Evolutionary conservation across 2,888 invertebrate genomes (phyloP), one percentile per base, ranked within the genome.

Genomic region (Drosophila melanocephala): DNA sequence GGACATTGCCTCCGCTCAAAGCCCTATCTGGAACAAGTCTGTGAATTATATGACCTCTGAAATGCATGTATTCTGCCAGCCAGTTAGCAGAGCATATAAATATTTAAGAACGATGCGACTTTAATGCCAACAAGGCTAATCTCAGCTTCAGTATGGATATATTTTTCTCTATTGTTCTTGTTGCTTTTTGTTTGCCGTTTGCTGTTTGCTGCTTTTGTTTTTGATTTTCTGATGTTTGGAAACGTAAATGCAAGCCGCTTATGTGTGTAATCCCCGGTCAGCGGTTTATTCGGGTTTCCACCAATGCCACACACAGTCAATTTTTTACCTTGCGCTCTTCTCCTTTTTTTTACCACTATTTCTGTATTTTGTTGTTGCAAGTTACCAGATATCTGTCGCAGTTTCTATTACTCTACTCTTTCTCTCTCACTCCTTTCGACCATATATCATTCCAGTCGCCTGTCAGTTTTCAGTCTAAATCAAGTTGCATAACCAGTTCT

Each of bases 221-320:
- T 47, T 74, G 16, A 59, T 66, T 35, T 67, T 53, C 42, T 52
- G 30, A 16, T 69, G 69, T 51, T 50, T 66, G 58, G 19, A 60
- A 56, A 39, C 33, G 32, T 19, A 74, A 74, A 44, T 60, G 57
- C 67, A 87, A 89, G 74, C 86, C 77, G 87, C 87, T 89, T 89
- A 87, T 68, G 50, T 72, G 60, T 76, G 87, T 87, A 87, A 87
- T 89, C 83, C 69, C 69, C 32, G 61, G 63, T 63, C 74, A 72
- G 72, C 70, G 85, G 87, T 68, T 89, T 82, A 79, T 84, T 62
- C 69, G 74, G 75, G 66, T 79, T 84, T 70, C 33, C 28, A 37
- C 61, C 50, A 63, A 61, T 63, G 63, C 59, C 32, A 52, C 57
- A 59, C 58, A 61, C 70, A 68, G 74, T 76, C 77, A 78, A 79